These are phyloP conservation scores for Nesogale talazaci DNA, from an alignment of 2,113 vertebrate genomes.

Conservation along the genomic window DNA sequence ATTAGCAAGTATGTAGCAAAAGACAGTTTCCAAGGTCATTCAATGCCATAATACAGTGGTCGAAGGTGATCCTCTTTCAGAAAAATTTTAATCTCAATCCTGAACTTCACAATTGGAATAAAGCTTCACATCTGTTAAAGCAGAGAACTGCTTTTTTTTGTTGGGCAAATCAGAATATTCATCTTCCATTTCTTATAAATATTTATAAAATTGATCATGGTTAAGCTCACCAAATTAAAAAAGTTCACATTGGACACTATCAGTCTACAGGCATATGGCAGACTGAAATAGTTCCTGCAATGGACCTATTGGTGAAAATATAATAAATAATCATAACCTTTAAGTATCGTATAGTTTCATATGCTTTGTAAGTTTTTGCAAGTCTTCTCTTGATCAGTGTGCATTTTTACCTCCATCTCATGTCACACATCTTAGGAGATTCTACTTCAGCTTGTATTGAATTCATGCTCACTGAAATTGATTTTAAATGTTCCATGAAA, in stretches of 20 bases:
- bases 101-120: background rate
- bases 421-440: conserved; percentile 6
- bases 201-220: background rate
- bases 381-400: background rate
- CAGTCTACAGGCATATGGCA: background rate
- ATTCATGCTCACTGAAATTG: conserved; percentile 7
- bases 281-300: background rate
- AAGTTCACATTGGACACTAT: background rate
- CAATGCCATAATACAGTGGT: background rate
- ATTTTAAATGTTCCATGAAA: conserved; percentile 22
- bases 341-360: background rate
- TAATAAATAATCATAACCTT: no score
- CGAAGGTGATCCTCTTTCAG: background rate
- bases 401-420: background rate
- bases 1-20: background rate
- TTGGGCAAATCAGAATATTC: background rate
- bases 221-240: background rate
- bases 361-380: background rate
- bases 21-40: background rate
- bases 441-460: conserved; percentile 35
- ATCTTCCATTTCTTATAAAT: background rate
- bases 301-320: background rate
- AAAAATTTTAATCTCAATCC: background rate
- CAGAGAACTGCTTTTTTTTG: background rate
- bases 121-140: background rate